Conservation (phyloP, 2,797 vertebrate species). For the Furcifer pardalis region DNA sequence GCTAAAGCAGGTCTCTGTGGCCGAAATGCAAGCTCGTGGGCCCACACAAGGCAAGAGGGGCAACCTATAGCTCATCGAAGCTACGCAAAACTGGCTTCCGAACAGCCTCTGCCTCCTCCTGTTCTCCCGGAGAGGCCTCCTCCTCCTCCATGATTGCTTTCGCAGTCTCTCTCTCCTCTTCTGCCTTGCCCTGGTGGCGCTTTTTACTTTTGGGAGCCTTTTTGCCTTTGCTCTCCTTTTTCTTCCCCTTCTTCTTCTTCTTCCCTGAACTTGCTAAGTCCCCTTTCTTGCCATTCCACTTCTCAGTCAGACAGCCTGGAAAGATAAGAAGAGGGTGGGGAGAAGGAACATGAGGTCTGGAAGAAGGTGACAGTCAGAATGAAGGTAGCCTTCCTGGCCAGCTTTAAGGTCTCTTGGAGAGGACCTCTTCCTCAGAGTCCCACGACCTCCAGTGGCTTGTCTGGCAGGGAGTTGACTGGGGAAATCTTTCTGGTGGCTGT, state of each 20-base stretch:
- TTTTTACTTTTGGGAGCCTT: constrained; percentile 47
- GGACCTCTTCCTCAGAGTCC: too few relatives aligned
- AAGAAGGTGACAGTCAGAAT: too few relatives aligned
- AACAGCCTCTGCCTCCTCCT: constrained; percentile 76
- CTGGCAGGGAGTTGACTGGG: too few relatives aligned
- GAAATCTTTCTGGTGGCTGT: too few relatives aligned
- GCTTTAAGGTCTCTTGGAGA: too few relatives aligned
- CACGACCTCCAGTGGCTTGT: too few relatives aligned
- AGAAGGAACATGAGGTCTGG: background rate
- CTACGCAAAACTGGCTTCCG: constrained; percentile 80
- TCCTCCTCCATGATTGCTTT: constrained; percentile 47
- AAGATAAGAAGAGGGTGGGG: background rate
- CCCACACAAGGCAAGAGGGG: background rate
- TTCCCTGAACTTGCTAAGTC: constrained; percentile 79
- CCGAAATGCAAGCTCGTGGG: background rate
- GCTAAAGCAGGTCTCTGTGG: background rate
- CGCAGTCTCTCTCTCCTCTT: constrained; percentile 58
- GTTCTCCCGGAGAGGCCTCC: constrained; percentile 6
- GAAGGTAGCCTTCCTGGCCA: too few relatives aligned
- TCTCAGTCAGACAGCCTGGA: constrained; percentile 86
- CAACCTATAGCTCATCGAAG: constrained; percentile 72
- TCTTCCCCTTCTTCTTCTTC: constrained; percentile 85
- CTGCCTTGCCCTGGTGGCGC: constrained; percentile 37
- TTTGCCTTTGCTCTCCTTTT: constrained; percentile 73
- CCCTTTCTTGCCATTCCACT: constrained; percentile 84